These are phyloP conservation scores for Machimus rusticus DNA, from an alignment of 2,888 invertebrate species.

Conservation along the genomic window DNA sequence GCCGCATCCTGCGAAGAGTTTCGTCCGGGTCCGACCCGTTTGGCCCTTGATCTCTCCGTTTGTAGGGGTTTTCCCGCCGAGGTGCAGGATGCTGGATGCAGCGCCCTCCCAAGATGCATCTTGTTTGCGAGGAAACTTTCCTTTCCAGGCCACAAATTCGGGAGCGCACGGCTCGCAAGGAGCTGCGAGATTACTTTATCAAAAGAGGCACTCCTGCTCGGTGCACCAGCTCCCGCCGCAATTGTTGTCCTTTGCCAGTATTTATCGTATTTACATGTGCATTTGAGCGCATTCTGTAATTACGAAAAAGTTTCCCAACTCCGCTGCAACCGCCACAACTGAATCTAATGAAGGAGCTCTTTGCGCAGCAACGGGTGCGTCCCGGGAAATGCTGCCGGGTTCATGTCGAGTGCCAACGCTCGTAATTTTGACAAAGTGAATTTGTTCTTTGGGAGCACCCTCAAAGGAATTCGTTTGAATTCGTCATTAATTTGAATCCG, in stretches of 20 bases:
- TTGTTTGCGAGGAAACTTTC: neutral
- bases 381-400: neutral
- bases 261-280: constrained; percentile 23
- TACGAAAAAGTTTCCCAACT: constrained; percentile 13
- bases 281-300: constrained; percentile 12
- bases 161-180: neutral
- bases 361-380: neutral
- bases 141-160: constrained; percentile 1
- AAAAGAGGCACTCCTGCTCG: neutral
- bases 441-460: neutral
- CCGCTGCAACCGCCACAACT: neutral
- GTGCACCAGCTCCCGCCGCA: neutral
- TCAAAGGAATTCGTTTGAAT: neutral
- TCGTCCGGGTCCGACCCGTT: neutral
- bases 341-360: constrained; percentile 22
- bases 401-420: neutral
- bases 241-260: constrained; percentile 4
- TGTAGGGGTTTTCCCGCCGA: neutral
- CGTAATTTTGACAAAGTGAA: neutral
- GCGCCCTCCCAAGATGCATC: neutral
- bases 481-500: neutral
- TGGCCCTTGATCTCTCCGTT: neutral
- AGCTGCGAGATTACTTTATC: constrained; percentile 15
- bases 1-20: neutral
- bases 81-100: no score